phyloP scores from a whole-genome alignment of 2,797 vertebrate genomes.

The Onychomys torridus region DNA sequence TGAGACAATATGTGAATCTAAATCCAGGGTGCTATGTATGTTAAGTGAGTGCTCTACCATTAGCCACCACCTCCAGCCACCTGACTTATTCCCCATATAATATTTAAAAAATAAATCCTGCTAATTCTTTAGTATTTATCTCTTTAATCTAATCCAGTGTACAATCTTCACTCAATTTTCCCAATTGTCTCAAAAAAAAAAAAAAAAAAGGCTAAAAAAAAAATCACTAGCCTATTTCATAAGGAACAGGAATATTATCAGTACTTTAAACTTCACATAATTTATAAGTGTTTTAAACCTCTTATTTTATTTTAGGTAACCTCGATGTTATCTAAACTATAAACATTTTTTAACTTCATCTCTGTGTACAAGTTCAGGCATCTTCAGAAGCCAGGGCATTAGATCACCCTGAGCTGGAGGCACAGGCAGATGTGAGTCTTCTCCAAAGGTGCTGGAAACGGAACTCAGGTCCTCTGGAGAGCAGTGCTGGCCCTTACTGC shows the following conservation, averaged over 20 bases:
- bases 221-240: neutral
- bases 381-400: neutral
- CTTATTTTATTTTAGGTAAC: neutral
- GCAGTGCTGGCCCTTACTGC: neutral
- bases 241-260: neutral
- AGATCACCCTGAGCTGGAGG: neutral
- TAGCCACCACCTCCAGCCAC: neutral
- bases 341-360: neutral
- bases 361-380: neutral
- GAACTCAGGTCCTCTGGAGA: neutral
- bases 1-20: neutral
- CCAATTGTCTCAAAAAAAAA: neutral
- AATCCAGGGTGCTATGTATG: neutral
- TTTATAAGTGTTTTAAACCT: neutral
- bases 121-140: neutral
- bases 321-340: neutral
- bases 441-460: neutral
- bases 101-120: neutral
- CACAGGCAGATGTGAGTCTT: neutral
- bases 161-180: slow-evolving; percentile 43
- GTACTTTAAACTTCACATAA: slow-evolving; percentile 29
- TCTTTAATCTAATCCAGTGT: neutral
- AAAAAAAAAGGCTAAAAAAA: neutral
- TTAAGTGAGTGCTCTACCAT: neutral
- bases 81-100: neutral